Evolutionary conservation across 2,888 invertebrate species (phyloP).

Genomic region (Polyommatus icarus): DNA sequence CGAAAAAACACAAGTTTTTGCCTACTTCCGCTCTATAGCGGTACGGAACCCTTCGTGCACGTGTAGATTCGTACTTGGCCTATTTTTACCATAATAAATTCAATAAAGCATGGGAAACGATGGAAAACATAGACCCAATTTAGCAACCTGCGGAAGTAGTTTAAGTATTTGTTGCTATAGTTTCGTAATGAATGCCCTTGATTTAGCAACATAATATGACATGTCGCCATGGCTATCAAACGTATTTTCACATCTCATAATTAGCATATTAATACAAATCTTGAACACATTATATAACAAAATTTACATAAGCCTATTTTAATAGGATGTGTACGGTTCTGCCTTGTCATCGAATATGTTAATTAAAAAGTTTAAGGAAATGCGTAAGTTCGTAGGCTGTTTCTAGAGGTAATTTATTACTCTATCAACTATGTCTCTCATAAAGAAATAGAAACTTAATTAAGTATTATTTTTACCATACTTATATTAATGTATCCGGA

Average conservation of each 20-base stretch:
- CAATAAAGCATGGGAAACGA: neutral
- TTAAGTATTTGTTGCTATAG: neutral
- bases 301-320: neutral
- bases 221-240: neutral
- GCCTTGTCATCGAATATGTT: neutral
- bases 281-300: constrained; percentile 1
- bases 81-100: constrained; percentile 18
- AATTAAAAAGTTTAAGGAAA: too few relatives aligned
- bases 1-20: too few relatives aligned
- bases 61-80: neutral
- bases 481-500: too few relatives aligned
- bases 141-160: neutral
- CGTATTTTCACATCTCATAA: neutral
- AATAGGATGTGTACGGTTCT: neutral
- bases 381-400: too few relatives aligned
- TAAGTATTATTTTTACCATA: too few relatives aligned
- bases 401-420: too few relatives aligned
- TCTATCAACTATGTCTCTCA: too few relatives aligned
- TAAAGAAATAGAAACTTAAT: too few relatives aligned
- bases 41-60: too few relatives aligned
- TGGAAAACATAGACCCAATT: neutral
- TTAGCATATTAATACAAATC: neutral
- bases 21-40: too few relatives aligned
- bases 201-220: neutral
- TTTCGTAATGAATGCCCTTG: neutral